A percentile compares a stretch with the other conserved stretches of the same genome.
These are phyloP conservation scores for Cairina moschata DNA, from an alignment of 2,113 vertebrate species.

Conservation along the genomic window DNA sequence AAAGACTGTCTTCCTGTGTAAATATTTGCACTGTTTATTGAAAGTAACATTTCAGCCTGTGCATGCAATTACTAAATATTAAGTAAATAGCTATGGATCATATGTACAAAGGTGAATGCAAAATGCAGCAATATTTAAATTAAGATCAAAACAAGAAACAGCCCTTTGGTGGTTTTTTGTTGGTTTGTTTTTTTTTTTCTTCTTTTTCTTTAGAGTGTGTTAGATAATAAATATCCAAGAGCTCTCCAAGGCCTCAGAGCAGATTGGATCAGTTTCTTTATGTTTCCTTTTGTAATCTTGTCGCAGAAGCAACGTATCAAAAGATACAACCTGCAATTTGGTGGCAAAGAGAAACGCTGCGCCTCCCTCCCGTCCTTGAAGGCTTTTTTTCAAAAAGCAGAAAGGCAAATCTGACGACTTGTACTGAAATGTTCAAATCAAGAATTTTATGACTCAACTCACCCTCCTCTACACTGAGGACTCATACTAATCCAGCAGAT, in stretches of 20 bases:
- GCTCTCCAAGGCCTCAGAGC: constrained; percentile 24
- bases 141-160: constrained; percentile 40
- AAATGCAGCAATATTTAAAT: constrained; percentile 71
- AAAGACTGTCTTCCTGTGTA: constrained; percentile 34
- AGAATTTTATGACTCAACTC: constrained; percentile 27
- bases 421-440: background rate
- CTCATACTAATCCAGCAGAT: background rate
- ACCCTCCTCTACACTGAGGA: background rate
- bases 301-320: constrained; percentile 24
- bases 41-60: constrained; percentile 64
- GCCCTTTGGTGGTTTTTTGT: constrained; percentile 18
- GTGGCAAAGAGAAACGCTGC: constrained; percentile 5
- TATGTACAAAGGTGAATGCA: constrained; percentile 61
- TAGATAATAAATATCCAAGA: constrained; percentile 40
- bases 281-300: constrained; percentile 51
- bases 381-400: background rate
- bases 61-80: constrained; percentile 61
- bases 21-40: constrained; percentile 66
- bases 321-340: constrained; percentile 59
- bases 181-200: background rate
- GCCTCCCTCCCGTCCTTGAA: constrained; percentile 61
- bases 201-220: background rate
- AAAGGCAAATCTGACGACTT: background rate
- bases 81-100: constrained; percentile 71
- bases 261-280: constrained; percentile 62